Evolutionary conservation across 2,888 invertebrate genomes (phyloP).

Genomic region (Liopterus haemorrhoidalis): DNA sequence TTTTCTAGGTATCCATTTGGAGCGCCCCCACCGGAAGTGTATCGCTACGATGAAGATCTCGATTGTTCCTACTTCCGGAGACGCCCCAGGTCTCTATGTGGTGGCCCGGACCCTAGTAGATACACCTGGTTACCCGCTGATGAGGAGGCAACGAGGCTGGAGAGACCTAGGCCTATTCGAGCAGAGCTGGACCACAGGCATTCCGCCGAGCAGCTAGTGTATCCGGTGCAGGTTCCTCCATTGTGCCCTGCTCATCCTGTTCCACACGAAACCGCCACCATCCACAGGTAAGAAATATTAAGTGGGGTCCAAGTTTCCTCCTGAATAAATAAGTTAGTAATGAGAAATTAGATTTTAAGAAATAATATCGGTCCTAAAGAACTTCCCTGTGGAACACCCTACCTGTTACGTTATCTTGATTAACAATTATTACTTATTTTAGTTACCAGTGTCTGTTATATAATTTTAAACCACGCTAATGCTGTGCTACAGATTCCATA

Average conservation of each 20-base stretch:
- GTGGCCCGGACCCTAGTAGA: conserved; percentile 64
- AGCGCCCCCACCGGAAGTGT: conserved; percentile 55
- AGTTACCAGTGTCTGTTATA: too few species aligned
- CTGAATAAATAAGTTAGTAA: too few species aligned
- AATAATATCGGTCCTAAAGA: too few species aligned
- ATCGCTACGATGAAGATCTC: conserved; percentile 64
- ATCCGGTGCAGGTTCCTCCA: conserved; percentile 28
- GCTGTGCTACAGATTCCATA: too few species aligned
- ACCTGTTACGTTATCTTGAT: too few species aligned
- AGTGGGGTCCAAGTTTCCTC: too few species aligned
- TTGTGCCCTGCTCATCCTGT: conserved; percentile 55
- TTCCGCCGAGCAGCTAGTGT: conserved; percentile 40
- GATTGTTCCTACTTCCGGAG: conserved; percentile 77
- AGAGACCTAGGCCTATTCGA: conserved; percentile 53
- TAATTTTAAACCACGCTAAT: too few species aligned
- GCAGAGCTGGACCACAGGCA: conserved; percentile 31
- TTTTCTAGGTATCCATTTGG: conserved; percentile 53
- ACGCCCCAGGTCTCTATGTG: conserved; percentile 63
- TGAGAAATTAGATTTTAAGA: too few species aligned
- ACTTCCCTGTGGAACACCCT: too few species aligned
- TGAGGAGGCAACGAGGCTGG: conserved; percentile 66
- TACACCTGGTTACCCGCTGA: conserved; percentile 76
- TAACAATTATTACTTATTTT: too few species aligned
- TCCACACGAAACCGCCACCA: conserved; percentile 54
- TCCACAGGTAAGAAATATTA: conserved; percentile 11